Evolutionary conservation across 35 echinoderm and acorn worm species (phyloP).

Genomic region (Anneissia japonica): DNA sequence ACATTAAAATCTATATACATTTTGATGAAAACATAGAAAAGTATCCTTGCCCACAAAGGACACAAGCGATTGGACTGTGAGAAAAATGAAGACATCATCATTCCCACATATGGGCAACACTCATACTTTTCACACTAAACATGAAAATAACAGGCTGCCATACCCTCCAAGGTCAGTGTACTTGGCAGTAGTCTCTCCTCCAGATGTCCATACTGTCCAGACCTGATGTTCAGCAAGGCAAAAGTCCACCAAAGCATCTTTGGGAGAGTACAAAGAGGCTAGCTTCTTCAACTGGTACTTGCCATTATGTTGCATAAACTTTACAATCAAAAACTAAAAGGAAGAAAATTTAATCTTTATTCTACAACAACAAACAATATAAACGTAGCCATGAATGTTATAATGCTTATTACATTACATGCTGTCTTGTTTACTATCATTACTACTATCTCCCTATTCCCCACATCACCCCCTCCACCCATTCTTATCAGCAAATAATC

Average conservation of each 20-base stretch:
- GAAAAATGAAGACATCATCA: too few relatives aligned
- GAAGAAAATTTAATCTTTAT: background rate
- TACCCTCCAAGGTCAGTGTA: conserved; percentile 45
- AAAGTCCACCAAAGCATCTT: conserved; percentile 77
- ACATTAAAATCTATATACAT: too few relatives aligned
- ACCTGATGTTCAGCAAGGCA: conserved; percentile 39
- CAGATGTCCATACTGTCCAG: conserved; percentile 54
- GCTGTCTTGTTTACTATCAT: too few relatives aligned
- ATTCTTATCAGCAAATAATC: background rate
- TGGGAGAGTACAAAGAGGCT: conserved; percentile 54
- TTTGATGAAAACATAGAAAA: too few relatives aligned
- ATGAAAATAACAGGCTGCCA: too few relatives aligned
- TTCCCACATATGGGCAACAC: too few relatives aligned
- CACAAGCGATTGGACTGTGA: too few relatives aligned
- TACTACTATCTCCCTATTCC: too few relatives aligned
- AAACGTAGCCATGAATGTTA: too few relatives aligned
- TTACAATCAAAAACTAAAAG: conserved; percentile 69
- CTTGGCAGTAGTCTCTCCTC: conserved; percentile 59
- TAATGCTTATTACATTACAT: too few relatives aligned
- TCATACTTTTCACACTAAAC: too few relatives aligned
- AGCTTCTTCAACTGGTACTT: conserved; percentile 54
- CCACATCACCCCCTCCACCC: background rate
- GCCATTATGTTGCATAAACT: conserved; percentile 61
- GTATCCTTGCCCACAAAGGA: too few relatives aligned
- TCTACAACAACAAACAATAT: background rate